Base-by-base conservation (phyloP, 2,113 vertebrate genomes). In the Rhynchomys soricoides region DNA sequence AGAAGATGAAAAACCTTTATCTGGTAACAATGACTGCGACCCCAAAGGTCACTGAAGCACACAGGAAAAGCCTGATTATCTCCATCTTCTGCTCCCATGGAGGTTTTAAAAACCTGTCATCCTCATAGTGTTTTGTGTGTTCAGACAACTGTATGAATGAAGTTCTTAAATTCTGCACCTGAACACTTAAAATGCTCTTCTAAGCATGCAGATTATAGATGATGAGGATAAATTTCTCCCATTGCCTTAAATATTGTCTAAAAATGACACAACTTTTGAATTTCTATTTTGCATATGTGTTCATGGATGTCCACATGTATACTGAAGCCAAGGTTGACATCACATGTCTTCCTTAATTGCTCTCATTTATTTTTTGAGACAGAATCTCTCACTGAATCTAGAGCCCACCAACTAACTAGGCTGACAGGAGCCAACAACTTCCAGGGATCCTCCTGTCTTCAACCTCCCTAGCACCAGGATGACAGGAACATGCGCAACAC, bases 81-180 rank as follows among this genome's bases (percentile, higher is more conserved):
- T 79, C 10, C 34, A 55, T 55, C 50, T 24, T 81, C 50, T 81
- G 78, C 19, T 81, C 19, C 17, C 10, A n/a, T 24, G 24, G 78
- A 81, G 31, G 31, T n/a, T 81, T n/a, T 19, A 81, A 81, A 52
- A 31, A 37, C 78, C 34, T 55, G 50, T 37, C 50, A 81, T 55
- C 78, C n/a, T 17, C 78, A 55, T 37, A 16, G 74, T 77, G 50
- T 12, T n/a, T 11, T 55, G 34, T n/a, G 22, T 50, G 9, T 55
- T 37, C 22, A 43, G 79, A 83, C 50, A 64, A 82, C 31, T 95
- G 93, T 91, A 81, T 55, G 86, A 85, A 43, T 77, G 96, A 37
- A 64, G 68, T 89, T 94, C 21, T 74, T 66, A 15, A 89, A 86
- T 88, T 74, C 55, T 59, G 55, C 55, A 40, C 62, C 59, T 57